Percentiles rank a stretch among this genome's conserved stretches.
phyloP scores from a whole-genome alignment of 2,888 invertebrate species.

The Patella depressa region DNA sequence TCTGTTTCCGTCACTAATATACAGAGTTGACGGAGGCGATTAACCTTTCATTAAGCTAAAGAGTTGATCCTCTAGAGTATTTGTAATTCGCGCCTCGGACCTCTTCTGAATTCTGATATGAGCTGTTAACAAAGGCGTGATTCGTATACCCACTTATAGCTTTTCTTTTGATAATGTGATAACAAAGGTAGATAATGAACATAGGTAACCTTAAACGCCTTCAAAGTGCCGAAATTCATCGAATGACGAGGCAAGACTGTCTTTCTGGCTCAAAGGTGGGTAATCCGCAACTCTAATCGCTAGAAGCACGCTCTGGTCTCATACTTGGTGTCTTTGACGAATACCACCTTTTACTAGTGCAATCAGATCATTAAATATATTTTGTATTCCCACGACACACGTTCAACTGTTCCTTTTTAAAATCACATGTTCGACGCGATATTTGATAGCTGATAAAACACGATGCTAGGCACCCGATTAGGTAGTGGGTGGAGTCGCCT shows the following conservation, averaged over 20 bases:
- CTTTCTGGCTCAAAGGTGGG: conserved; percentile 5
- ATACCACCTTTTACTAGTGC: neutral
- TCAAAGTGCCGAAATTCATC: conserved; percentile 26
- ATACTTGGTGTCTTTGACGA: conserved; percentile 11
- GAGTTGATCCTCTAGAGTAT: neutral
- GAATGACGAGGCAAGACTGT: conserved; percentile 13
- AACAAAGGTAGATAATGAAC: conserved; percentile 24
- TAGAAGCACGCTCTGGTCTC: conserved; percentile 16
- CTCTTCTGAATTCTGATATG: conserved; percentile 2
- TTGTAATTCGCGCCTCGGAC: conserved; percentile 7
- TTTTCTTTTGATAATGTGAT: conserved; percentile 33
- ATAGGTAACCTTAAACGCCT: conserved; percentile 25
- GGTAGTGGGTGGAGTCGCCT: conserved; percentile 22
- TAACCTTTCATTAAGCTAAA: neutral
- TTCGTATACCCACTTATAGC: conserved; percentile 27
- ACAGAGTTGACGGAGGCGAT: neutral
- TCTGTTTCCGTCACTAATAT: too few relatives aligned
- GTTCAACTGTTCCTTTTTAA: conserved; percentile 11
- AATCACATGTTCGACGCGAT: conserved; percentile 20
- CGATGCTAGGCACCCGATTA: conserved; percentile 7
- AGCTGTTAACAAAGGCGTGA: conserved; percentile 23
- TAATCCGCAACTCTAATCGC: conserved; percentile 19
- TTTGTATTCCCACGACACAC: conserved; percentile 21
- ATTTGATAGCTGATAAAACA: conserved; percentile 15
- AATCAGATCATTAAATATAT: conserved; percentile 20